Evolutionary conservation across 2,888 invertebrate genomes (phyloP), one percentile per base, ranked within the genome.

Genomic region (Drosophila longiperda): DNA sequence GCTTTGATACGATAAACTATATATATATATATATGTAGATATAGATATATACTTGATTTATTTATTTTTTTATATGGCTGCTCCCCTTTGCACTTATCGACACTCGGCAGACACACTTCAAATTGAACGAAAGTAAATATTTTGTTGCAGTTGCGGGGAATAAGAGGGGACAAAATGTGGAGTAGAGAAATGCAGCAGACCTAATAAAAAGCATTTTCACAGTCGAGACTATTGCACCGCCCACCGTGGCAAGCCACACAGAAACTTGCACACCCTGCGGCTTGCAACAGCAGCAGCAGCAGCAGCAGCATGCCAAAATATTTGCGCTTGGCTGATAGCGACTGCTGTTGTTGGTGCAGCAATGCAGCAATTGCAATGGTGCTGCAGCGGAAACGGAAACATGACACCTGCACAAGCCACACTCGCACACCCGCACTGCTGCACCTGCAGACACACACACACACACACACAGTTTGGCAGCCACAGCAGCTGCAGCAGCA

Each of bases 341-440:
- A 64, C 49, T 66, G 60, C 50, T 58, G 71, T 40, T 55, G 68
- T 36, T 15, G 66, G 38, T 15, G 55, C 40, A 40, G 26, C 36
- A 55, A 33, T 38, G 23, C n/a, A 42, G 50, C 48, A 34, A 36
- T 59, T 61, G 78, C 70, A 70, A 38, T 66, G 53, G 60, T 67
- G 75, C 66, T 73, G 78, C 89, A 78, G 72, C 89, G 84, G 84
- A 84, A 89, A 70, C 89, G 87, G 87, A 84, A 89, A 83, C 87
- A 87, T 81, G 89, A 89, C 84, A 84, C 84, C 84, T 89, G 87
- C 82, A 59, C 82, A 61, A 23, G 54, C 60, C 69, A 61, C 66
- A 58, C 20, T 15, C 15, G 66, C 58, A 60, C 65, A 58, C 20
- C 8, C 15, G 66, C 58, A 60, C 63, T 80, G 48, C 7, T 20